Evolutionary conservation across 2,113 vertebrate genomes (phyloP).

Genomic region (Siniperca chuatsi): DNA sequence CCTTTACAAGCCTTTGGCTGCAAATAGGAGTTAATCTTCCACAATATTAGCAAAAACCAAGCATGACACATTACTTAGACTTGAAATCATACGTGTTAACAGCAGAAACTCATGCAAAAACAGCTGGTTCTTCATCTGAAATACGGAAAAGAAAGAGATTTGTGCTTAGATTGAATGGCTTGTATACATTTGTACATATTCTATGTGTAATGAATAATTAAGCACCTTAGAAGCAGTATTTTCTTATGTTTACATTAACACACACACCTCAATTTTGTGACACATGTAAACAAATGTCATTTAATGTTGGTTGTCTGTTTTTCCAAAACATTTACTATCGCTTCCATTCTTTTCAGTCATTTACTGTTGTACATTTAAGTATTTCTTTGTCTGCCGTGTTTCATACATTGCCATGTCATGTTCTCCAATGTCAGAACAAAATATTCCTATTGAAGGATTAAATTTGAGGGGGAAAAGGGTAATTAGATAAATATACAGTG

Average conservation of each 20-base stretch:
- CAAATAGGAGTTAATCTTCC: not conserved
- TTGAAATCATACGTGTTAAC: not conserved
- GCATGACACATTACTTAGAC: slow-evolving; percentile 1
- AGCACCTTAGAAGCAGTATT: slow-evolving; percentile 41
- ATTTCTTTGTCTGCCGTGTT: slow-evolving; percentile 51
- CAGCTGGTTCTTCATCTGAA: not conserved
- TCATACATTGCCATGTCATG: slow-evolving; percentile 28
- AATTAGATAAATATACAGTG: not conserved
- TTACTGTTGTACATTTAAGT: slow-evolving; percentile 30
- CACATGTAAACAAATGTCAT: slow-evolving; percentile 41
- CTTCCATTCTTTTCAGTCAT: slow-evolving; percentile 15
- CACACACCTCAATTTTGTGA: slow-evolving; percentile 50
- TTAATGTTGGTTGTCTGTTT: slow-evolving; percentile 3
- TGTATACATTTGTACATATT: slow-evolving; percentile 68
- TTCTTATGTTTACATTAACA: slow-evolving; percentile 43
- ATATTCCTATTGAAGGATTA: slow-evolving; percentile 3
- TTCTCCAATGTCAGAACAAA: slow-evolving; percentile 12
- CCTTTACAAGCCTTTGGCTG: slow-evolving; percentile 16
- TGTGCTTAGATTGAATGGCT: slow-evolving; percentile 35
- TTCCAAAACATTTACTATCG: slow-evolving; percentile 41
- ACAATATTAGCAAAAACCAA: not conserved
- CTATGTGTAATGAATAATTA: slow-evolving; percentile 31
- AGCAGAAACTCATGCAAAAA: slow-evolving; percentile 13
- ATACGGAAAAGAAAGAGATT: not conserved
- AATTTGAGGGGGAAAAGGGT: not conserved